phyloP scores from a whole-genome alignment of 2,797 vertebrate species.

The Lateolabrax maculatus region DNA sequence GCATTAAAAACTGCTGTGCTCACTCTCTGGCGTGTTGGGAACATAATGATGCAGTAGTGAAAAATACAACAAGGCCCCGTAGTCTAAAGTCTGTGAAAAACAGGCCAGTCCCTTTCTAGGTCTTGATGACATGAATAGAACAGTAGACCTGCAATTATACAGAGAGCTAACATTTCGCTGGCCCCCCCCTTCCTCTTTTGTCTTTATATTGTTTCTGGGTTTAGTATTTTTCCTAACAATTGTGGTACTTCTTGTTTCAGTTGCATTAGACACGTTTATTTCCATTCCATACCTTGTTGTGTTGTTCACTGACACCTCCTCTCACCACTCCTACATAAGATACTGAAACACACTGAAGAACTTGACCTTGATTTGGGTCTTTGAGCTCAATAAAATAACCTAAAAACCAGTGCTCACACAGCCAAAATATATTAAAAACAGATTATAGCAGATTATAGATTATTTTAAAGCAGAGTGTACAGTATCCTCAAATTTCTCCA shows the following conservation, averaged over 20 bases:
- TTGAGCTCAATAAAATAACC: neutral
- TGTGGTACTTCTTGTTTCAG: neutral
- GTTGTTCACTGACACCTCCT: neutral
- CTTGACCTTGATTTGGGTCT: neutral
- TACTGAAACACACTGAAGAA: too few relatives aligned
- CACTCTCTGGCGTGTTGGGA: conserved; percentile 53
- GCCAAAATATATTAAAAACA: conserved; percentile 5
- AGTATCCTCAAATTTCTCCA: neutral
- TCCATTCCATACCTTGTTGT: neutral
- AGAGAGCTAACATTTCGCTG: neutral
- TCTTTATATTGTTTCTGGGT: neutral
- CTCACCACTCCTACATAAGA: neutral
- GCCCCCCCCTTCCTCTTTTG: neutral
- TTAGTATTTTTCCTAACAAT: neutral
- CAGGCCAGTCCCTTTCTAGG: conserved; percentile 28
- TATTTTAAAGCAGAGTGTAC: conserved; percentile 23
- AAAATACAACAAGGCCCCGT: conserved; percentile 41
- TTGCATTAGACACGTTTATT: neutral
- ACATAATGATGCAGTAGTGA: conserved; percentile 65
- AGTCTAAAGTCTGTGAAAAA: conserved; percentile 59
- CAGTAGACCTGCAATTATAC: conserved; percentile 44
- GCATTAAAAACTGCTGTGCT: conserved; percentile 68
- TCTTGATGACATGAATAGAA: conserved; percentile 24
- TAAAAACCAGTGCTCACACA: neutral
- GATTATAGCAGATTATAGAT: conserved; percentile 65